Evolutionary conservation across 2,113 vertebrate genomes (phyloP), one percentile per base, ranked within the genome.

Genomic region (Cacatua alba): DNA sequence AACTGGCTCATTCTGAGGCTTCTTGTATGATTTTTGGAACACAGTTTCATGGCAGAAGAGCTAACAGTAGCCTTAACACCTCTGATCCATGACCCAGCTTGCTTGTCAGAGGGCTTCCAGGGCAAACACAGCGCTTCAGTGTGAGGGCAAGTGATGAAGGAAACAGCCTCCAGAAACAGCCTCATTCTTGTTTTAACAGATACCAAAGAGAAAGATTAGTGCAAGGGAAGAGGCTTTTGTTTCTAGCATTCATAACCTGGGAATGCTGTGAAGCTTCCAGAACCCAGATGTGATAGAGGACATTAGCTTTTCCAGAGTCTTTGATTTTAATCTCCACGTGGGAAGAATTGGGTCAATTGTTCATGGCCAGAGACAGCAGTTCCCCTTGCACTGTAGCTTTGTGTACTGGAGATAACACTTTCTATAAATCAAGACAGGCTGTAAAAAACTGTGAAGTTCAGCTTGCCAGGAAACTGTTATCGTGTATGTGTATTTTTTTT

Each of bases 401-500:
- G 41, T 2, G 6, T 69, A 43, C 46, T 68, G 37, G 46, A 89
- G 82, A 76, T 92, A 96, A 91, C 94, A 80, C 80, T 79, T 94
- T 46, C 62, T 95, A 71, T 88, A 95, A 93, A 94, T 88, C 70
- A 84, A 80, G 82, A 85, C 74, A 95, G 74, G 51, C 80, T 92
- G 67, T 87, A 93, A 94, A 96, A 95, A 95, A 44, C 87, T 95
- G 89, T 94, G 95, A 94, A 92, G 70, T 88, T 96, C 79, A 43
- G 33, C 84, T 94, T 96, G 82, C 94, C 85, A 94, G 88, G 79
- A 92, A 94, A 64, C 65, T 86, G 63, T 83, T 94, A 74, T 49
- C 2, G 0, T 70, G 44, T 17, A 29, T 63, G 24, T 80, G 60
- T 53, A 28, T 48, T 86, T n/a, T 14, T 57, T 57, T 59, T 59